phyloP scores from a whole-genome alignment of 2,113 vertebrate genomes.

The Mus spicilegus region DNA sequence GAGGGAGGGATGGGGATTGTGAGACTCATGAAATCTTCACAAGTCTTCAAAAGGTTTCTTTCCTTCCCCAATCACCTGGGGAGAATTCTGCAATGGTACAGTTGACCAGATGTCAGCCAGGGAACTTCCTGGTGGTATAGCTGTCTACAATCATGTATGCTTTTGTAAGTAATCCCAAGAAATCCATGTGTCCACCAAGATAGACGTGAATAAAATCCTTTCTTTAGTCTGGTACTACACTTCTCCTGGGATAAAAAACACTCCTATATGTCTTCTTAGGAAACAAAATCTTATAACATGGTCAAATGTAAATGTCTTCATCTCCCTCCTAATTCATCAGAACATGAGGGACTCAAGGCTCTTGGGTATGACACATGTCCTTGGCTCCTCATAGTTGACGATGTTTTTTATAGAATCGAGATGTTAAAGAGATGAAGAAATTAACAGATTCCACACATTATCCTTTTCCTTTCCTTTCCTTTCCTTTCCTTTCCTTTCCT shows the following conservation, averaged over 20 bases:
- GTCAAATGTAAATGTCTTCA: slow-evolving; percentile 9
- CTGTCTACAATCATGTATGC: too few relatives aligned
- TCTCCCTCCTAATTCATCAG: background rate
- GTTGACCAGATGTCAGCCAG: background rate
- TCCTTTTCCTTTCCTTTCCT: background rate
- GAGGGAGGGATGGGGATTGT: background rate
- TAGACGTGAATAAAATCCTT: background rate
- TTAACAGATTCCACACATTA: background rate
- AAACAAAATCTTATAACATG: too few relatives aligned
- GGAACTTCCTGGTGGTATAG: background rate
- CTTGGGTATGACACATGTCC: background rate
- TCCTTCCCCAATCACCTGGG: too few relatives aligned
- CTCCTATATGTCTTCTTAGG: background rate
- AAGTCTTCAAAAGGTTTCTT: background rate
- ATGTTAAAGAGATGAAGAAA: background rate
- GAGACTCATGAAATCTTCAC: background rate
- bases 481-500: too few relatives aligned
- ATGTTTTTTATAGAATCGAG: background rate
- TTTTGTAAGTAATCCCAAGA: background rate
- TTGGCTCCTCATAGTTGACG: background rate
- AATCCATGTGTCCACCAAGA: background rate
- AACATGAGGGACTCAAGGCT: background rate
- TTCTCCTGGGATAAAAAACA: background rate
- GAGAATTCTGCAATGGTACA: background rate
- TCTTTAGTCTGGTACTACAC: background rate